Base-by-base conservation (phyloP, 2,797 vertebrate genomes). In the Enteromius unitaeniatus region DNA sequence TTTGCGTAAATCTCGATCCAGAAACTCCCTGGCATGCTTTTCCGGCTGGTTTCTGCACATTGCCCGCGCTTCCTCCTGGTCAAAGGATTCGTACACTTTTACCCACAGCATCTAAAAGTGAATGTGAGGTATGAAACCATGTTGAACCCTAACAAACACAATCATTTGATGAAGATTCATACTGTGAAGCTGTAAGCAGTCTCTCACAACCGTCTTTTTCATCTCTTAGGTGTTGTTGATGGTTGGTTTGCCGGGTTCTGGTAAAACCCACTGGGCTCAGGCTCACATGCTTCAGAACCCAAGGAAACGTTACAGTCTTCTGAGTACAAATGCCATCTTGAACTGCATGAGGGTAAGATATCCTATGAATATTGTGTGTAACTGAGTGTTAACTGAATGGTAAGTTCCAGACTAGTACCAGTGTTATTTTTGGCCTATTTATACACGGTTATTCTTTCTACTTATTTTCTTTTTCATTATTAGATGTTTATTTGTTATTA, bases 191-290 rank as follows among this genome's bases (percentile, higher is more conserved):
- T 31, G 8, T 55, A 58, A 4, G 19, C 37, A 1, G 31, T 21
- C 11, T 13, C 31, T 70, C 47, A 34, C 9, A 3, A 23, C 17
- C 19, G 19, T 34, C 11, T 7, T 26, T 40, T 55, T 15, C 55
- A 19, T 72, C 11, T 26, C 42, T 8, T 28, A 98, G 97, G 94
- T 97, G 72, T 84, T 98, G 85, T 83, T 98, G 91, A 96, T 98
- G 96, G 96, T 98, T 37, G 97, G 97, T 68, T 92, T 97, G 73
- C 96, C 97, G 45, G 96, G 96, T 58, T 95, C 95, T 82, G 97
- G 97, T 76, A 98, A 98, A 90, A 97, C 94, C 40, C 93, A 94
- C 85, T 98, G 97, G 97, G 96, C 95, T 45, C 89, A 90, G 76
- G 93, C 92, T 64, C 93, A 95, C 72, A 93, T 93, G 79, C 89